These are phyloP conservation scores for Schlechtendalia chinensis DNA, from an alignment of 1,140 invertebrate species.

Conservation along the genomic window DNA sequence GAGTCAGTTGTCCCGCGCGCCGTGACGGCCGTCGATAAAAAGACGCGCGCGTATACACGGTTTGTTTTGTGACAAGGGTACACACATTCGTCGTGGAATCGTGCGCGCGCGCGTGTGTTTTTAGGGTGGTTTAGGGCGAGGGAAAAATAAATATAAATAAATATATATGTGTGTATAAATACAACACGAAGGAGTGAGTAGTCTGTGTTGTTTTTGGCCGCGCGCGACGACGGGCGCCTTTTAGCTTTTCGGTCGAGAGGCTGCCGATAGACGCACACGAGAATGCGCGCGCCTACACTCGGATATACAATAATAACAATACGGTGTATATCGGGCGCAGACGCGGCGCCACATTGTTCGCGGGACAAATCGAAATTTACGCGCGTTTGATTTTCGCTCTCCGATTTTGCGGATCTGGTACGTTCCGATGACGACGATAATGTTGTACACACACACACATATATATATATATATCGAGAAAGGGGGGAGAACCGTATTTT, in stretches of 20 bases:
- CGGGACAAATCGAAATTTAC: slow-evolving; percentile 46
- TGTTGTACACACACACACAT: not conserved
- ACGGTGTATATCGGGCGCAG: slow-evolving; percentile 11
- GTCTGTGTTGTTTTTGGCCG: slow-evolving; percentile 41
- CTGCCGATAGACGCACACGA: slow-evolving; percentile 15
- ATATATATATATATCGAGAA: not conserved
- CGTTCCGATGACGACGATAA: not conserved
- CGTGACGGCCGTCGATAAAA: slow-evolving; percentile 33
- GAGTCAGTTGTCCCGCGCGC: not conserved
- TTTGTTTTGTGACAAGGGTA: slow-evolving; percentile 45
- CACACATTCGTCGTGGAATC: not conserved
- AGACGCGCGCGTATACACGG: not conserved
- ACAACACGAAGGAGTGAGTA: not conserved
- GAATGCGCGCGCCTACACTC: too few relatives aligned
- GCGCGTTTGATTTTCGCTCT: slow-evolving; percentile 31
- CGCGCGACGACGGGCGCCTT: slow-evolving; percentile 44
- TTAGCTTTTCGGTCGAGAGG: slow-evolving; percentile 46
- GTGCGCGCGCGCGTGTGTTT: slow-evolving; percentile 12
- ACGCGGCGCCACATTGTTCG: slow-evolving; percentile 48
- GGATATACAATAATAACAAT: slow-evolving; percentile 3
- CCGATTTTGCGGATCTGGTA: slow-evolving; percentile 6
- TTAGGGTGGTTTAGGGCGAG: slow-evolving; percentile 1
- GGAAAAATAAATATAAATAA: slow-evolving; percentile 14
- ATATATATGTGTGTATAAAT: not conserved
- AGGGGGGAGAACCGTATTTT: slow-evolving; percentile 2